phyloP scores from a whole-genome alignment of 1,140 invertebrate species.

The Listronotus oregonensis region DNA sequence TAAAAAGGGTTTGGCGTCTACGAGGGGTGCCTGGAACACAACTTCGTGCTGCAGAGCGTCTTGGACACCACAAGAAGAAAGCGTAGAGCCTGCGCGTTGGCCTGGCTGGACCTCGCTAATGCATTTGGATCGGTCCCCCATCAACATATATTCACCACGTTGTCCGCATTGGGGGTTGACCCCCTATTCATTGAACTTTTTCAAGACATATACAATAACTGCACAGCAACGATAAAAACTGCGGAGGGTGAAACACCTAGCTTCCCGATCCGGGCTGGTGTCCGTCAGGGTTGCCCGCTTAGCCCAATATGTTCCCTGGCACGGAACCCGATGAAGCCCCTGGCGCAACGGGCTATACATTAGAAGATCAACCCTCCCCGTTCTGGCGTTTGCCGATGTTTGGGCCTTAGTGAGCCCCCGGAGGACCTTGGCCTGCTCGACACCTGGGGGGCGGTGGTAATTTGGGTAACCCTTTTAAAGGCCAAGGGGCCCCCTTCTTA shows the following conservation, averaged over 20 bases:
- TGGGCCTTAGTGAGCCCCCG: too few relatives aligned
- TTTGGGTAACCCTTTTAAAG: too few relatives aligned
- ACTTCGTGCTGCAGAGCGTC: conserved; percentile 47
- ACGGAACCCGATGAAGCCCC: too few relatives aligned
- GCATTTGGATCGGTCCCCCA: conserved; percentile 53
- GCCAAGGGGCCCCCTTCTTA: too few relatives aligned
- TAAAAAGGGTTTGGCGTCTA: conserved; percentile 52
- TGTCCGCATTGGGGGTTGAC: conserved; percentile 29
- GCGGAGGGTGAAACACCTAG: conserved; percentile 14
- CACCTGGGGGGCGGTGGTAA: too few relatives aligned
- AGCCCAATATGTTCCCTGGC: too few relatives aligned
- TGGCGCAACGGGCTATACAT: too few relatives aligned
- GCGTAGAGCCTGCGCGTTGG: conserved; percentile 40
- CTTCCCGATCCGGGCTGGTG: conserved; percentile 37
- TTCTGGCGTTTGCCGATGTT: too few relatives aligned
- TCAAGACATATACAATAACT: conserved; percentile 34
- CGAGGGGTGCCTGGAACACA: conserved; percentile 54
- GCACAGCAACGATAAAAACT: conserved; percentile 24
- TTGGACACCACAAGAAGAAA: conserved; percentile 39
- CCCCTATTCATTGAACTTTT: conserved; percentile 31
- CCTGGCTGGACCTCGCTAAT: conserved; percentile 50
- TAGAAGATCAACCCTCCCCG: too few relatives aligned
- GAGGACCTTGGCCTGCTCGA: too few relatives aligned
- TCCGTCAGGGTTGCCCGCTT: neutral
- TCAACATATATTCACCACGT: conserved; percentile 32